Percentiles rank a stretch among this genome's conserved stretches.
phyloP scores from a whole-genome alignment of 2,888 invertebrate genomes.

The Argyresthia albistria region DNA sequence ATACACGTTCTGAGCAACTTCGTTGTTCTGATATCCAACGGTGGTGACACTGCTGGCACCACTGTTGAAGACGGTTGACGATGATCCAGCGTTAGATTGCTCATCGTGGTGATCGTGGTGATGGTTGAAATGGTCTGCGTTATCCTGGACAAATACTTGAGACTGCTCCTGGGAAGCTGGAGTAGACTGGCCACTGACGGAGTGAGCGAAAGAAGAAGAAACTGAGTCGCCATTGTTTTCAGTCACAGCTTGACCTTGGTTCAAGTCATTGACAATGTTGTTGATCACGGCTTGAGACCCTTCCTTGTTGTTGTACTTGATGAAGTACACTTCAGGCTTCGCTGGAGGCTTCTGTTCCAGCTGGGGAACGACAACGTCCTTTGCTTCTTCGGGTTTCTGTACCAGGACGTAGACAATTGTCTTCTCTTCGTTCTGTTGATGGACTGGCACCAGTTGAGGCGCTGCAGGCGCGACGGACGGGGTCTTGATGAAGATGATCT shows the following conservation, averaged over 20 bases:
- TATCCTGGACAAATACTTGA: not conserved
- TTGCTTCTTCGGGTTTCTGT: constrained; percentile 81
- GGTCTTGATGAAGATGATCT: constrained; percentile 86
- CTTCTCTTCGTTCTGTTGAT: constrained; percentile 80
- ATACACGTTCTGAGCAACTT: not conserved
- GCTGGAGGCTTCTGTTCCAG: constrained; percentile 78
- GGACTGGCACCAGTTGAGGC: constrained; percentile 77
- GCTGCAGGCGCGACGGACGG: constrained; percentile 76
- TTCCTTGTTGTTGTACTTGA: constrained; percentile 81
- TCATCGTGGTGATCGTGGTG: constrained; percentile 1
- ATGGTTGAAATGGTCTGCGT: not conserved
- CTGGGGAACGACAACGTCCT: constrained; percentile 76
- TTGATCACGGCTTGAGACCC: constrained; percentile 56
- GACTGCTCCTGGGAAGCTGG: not conserved
- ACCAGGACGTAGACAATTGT: constrained; percentile 84
- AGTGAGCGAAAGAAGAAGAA: not conserved
- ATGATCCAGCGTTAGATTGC: not conserved
- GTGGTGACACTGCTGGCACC: not conserved
- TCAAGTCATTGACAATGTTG: constrained; percentile 55
- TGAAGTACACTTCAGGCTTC: constrained; percentile 85
- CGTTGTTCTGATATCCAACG: not conserved
- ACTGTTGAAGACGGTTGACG: not conserved
- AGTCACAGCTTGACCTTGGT: constrained; percentile 19
- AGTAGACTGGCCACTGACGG: not conserved
- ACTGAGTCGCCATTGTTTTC: not conserved